Percentiles rank a stretch among this genome's conserved stretches.
Evolutionary conservation across 2,113 vertebrate genomes (phyloP).

Genomic region (Ceyx melanurus): DNA sequence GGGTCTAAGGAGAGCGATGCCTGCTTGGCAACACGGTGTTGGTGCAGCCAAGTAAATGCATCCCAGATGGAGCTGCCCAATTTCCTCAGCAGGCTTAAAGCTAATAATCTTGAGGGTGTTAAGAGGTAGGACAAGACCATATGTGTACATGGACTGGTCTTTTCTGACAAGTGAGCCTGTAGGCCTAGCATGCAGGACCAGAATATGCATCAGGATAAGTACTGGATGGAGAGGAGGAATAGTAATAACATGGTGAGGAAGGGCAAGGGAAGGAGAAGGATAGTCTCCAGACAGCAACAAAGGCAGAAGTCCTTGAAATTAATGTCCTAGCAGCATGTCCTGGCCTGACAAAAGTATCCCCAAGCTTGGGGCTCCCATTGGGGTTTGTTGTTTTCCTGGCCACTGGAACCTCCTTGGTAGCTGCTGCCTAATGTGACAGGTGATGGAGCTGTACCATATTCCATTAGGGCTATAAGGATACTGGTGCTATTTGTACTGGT

Average conservation of each 20-base stretch:
- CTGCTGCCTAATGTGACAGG: background rate
- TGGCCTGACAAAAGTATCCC: background rate
- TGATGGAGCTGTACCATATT: background rate
- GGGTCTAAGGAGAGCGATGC: background rate
- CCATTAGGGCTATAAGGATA: fast-evolving
- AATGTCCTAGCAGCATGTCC: background rate
- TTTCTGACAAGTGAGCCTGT: background rate
- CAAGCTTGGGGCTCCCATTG: too few relatives aligned
- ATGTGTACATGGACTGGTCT: background rate
- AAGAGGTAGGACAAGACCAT: background rate
- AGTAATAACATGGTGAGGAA: background rate
- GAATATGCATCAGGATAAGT: background rate
- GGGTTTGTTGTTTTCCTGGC: background rate
- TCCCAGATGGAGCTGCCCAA: background rate
- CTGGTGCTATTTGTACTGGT: background rate
- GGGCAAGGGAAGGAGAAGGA: background rate
- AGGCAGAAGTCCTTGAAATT: background rate
- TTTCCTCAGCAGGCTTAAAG: background rate
- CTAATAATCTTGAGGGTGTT: background rate
- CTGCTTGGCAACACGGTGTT: background rate
- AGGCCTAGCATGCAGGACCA: background rate
- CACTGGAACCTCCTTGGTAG: background rate
- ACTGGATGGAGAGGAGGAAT: background rate
- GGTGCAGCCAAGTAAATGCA: background rate
- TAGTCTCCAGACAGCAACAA: background rate